A percentile compares a stretch with the other conserved stretches of the same genome.
phyloP scores from a whole-genome alignment of 64 coral and sea anemone genomes.

The Acropora tenuis region DNA sequence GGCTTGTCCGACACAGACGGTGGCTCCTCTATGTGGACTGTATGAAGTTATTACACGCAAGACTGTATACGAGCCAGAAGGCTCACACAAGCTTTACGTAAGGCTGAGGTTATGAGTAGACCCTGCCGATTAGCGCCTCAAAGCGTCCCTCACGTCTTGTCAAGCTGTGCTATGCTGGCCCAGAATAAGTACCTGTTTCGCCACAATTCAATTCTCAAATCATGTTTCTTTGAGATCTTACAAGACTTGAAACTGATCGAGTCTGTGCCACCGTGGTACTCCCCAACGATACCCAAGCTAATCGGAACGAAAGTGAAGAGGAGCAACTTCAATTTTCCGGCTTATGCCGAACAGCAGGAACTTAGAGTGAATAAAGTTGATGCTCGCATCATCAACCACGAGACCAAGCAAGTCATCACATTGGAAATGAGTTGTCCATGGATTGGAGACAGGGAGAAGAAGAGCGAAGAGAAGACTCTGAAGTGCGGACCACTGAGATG shows the following conservation, averaged over 20 bases:
- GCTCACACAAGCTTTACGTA: no score
- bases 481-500: background rate
- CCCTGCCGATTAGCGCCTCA: background rate
- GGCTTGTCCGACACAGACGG: background rate
- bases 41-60: no score
- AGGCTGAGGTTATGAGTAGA: no score
- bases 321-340: background rate
- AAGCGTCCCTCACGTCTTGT: conserved; percentile 46
- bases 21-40: no score
- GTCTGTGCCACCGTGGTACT: conserved; percentile 47
- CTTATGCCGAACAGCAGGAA: background rate
- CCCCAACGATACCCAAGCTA: conserved; percentile 23
- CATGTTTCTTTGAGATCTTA: conserved; percentile 55
- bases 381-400: conserved; percentile 42
- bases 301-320: conserved; percentile 9
- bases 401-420: conserved; percentile 24
- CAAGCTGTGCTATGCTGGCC: conserved; percentile 44
- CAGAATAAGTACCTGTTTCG: conserved; percentile 68
- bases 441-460: background rate
- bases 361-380: background rate
- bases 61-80: no score
- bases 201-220: conserved; percentile 42
- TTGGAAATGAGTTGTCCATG: conserved; percentile 16
- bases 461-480: conserved; percentile 3
- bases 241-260: conserved; percentile 31